Conservation (phyloP, 1,140 invertebrate species). For the Tetraneura akinire region DNA sequence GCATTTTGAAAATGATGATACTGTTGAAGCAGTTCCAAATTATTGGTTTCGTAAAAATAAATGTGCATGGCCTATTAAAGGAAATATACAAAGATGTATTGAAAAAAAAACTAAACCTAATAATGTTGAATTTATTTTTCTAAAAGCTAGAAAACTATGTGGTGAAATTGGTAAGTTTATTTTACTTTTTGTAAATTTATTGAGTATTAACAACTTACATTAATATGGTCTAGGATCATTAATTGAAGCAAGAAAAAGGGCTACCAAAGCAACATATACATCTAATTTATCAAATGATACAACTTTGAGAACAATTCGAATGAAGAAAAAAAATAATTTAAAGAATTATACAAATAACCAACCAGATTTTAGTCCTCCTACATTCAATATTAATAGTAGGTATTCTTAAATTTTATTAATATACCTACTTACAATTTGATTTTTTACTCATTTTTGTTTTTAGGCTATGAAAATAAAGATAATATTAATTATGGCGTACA, state of each 20-base stretch:
- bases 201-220: background rate
- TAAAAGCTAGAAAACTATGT: background rate
- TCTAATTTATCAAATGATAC: background rate
- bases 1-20: background rate
- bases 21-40: background rate
- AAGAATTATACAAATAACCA: background rate
- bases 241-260: background rate
- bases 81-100: background rate
- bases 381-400: too few species aligned
- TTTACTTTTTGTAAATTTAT: background rate
- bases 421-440: too few species aligned
- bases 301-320: background rate
- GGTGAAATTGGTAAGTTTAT: constrained; percentile 1
- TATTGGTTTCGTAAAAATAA: background rate
- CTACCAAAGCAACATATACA: background rate
- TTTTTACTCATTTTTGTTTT: too few species aligned
- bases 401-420: too few species aligned
- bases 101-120: background rate
- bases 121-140: background rate
- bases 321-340: background rate
- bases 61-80: background rate
- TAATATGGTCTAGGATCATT: background rate
- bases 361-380: background rate
- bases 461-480: too few species aligned
- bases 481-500: too few species aligned